Evolutionary conservation across 1,140 invertebrate species (phyloP), one percentile per base, ranked within the genome.

Genomic region (Drosophila navojoa): DNA sequence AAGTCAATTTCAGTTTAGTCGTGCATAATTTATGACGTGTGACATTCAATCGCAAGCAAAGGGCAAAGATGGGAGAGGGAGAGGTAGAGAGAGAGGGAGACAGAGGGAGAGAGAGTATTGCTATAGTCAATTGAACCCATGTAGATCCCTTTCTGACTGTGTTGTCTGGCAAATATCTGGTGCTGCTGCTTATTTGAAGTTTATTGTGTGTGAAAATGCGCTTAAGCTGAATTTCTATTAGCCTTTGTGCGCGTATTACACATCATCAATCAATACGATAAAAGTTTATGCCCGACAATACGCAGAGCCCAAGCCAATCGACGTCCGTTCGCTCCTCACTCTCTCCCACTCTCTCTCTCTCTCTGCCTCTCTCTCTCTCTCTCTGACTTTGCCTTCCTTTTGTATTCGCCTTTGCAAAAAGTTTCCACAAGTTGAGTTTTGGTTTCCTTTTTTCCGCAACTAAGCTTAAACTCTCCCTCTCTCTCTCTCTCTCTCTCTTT

Each of bases 171-270:
- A 29, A 11, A 76, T 86, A 79, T 72, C 76, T 76, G 70, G 59
- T 78, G 66, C 62, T 67, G 66, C 62, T 67, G 71, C 74, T 82
- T 90, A 86, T 90, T 81, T 79, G 81, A 90, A 81, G 78, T 90
- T 85, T 90, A 90, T 90, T 90, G 81, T 90, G 86, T 90, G 85
- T 89, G 84, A 89, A 90, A 90, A 90, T 87, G 73, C 79, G 84
- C 84, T 87, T 90, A 79, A 86, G 79, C 68, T 82, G 78, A 90
- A 90, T 80, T 90, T 90, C 86, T 90, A 90, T 90, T 82, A 90
- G 86, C 86, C 77, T 84, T 87, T 87, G 87, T 90, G 79, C 87
- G 81, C 78, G 90, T 76, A 82, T 90, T 86, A 81, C 75, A 76
- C 79, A 86, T 90, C 87, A 90, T 90, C 87, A 90, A 90, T 90